A percentile compares a stretch with the other conserved stretches of the same genome.
phyloP scores from a whole-genome alignment of 2,797 vertebrate genomes.

The Emys orbicularis region DNA sequence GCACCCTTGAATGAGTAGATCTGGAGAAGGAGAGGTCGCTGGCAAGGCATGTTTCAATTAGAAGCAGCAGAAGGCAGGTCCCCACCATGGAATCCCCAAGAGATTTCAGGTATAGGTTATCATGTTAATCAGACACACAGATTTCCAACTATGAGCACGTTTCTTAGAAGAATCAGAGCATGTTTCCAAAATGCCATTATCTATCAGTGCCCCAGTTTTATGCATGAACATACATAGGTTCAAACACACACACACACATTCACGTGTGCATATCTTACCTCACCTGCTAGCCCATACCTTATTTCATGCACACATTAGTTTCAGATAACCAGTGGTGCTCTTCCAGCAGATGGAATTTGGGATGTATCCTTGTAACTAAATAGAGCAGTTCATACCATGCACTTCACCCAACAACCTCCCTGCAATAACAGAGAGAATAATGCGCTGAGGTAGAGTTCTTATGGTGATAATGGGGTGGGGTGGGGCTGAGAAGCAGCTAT shows the following conservation, averaged over 20 bases:
- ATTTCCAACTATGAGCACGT: background rate
- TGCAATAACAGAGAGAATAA: background rate
- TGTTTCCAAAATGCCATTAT: background rate
- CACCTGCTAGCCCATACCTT: fast-evolving
- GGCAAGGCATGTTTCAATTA: background rate
- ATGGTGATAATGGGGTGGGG: slow-evolving; percentile 47
- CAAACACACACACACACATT: background rate
- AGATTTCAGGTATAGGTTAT: background rate
- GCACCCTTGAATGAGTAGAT: background rate
- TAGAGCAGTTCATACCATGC: background rate
- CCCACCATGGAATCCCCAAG: background rate
- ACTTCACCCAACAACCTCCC: background rate
- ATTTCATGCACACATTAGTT: background rate
- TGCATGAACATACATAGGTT: background rate
- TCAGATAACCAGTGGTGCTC: fast-evolving
- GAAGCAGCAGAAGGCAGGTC: slow-evolving; percentile 2
- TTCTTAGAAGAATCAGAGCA: background rate
- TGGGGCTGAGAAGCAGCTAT: slow-evolving; percentile 47
- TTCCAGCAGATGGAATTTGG: background rate
- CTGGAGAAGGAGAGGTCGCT: background rate
- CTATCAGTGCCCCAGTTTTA: fast-evolving
- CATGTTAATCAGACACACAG: slow-evolving; percentile 18
- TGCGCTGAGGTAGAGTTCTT: background rate
- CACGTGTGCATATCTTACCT: fast-evolving
- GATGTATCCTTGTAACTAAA: fast-evolving